These are phyloP conservation scores for Chaetops frenatus DNA, from an alignment of 2,113 vertebrate species.

Conservation along the genomic window DNA sequence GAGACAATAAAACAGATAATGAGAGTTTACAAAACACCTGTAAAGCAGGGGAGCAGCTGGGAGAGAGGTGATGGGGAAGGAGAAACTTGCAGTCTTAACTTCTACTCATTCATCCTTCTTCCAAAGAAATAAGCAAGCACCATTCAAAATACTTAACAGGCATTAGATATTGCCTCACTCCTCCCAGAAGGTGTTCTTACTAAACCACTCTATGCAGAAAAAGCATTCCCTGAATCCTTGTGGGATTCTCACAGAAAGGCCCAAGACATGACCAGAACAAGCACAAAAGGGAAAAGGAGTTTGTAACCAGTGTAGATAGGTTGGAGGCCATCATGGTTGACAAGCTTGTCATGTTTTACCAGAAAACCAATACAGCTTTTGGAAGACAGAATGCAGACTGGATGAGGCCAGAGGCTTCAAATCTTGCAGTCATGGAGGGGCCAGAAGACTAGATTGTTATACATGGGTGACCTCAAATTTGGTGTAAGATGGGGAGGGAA, in stretches of 20 bases:
- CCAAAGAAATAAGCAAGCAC: background rate
- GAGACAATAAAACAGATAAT: background rate
- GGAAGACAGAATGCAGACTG: background rate
- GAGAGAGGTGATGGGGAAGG: background rate
- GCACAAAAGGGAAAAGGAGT: background rate
- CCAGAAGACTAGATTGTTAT: background rate
- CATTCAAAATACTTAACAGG: background rate
- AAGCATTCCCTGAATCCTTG: background rate
- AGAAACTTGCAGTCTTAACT: background rate
- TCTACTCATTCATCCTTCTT: background rate
- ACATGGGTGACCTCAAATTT: background rate
- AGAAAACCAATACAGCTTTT: background rate
- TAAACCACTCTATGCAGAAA: background rate
- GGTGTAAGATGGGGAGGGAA: background rate
- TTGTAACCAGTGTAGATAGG: background rate
- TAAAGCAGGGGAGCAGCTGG: background rate
- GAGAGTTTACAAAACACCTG: background rate
- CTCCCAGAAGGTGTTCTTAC: background rate
- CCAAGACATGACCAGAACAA: background rate
- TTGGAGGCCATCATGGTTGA: fast-evolving
- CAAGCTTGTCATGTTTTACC: background rate
- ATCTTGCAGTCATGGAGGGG: background rate
- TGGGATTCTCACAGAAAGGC: background rate
- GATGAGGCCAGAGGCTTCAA: background rate
- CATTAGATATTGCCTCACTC: background rate